A percentile compares a stretch with the other conserved stretches of the same genome.
Evolutionary conservation across 2,888 invertebrate genomes (phyloP).

Genomic region (Nycteola revayana): DNA sequence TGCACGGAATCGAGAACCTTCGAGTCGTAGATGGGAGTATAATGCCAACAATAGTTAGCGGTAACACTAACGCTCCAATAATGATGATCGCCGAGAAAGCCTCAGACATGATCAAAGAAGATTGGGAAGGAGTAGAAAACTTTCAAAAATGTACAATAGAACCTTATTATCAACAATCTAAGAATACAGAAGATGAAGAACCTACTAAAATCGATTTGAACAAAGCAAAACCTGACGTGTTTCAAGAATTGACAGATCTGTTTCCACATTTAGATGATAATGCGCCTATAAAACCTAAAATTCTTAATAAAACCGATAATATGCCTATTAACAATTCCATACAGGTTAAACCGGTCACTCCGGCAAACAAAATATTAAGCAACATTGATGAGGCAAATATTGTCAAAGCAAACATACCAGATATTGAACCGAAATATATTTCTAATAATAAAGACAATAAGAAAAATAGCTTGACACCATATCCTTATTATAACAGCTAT

Average conservation of each 20-base stretch:
- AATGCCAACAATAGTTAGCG: constrained; percentile 90
- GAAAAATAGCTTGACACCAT: neutral
- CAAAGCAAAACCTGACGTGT: constrained; percentile 39
- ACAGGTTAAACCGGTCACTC: no score
- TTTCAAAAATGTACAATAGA: constrained; percentile 36
- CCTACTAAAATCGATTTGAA: constrained; percentile 26
- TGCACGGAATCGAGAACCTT: constrained; percentile 85
- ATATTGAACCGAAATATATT: no score
- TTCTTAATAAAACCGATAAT: neutral
- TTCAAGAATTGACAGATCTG: constrained; percentile 56
- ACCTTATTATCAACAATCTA: constrained; percentile 16
- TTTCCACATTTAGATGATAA: constrained; percentile 50
- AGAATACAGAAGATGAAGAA: constrained; percentile 32
- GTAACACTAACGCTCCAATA: constrained; percentile 91
- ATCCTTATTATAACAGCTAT: neutral
- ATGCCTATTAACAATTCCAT: no score
- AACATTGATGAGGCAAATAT: no score
- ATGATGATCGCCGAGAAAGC: constrained; percentile 94
- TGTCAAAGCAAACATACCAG: no score
- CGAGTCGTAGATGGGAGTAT: constrained; percentile 91
- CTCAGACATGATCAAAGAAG: constrained; percentile 90
- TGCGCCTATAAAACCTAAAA: neutral
- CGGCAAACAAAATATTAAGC: no score
- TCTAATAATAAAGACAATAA: neutral
- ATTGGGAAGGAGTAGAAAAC: constrained; percentile 70